Evolutionary conservation across 2,113 vertebrate species (phyloP).

Genomic region (Ranitomeya variabilis): DNA sequence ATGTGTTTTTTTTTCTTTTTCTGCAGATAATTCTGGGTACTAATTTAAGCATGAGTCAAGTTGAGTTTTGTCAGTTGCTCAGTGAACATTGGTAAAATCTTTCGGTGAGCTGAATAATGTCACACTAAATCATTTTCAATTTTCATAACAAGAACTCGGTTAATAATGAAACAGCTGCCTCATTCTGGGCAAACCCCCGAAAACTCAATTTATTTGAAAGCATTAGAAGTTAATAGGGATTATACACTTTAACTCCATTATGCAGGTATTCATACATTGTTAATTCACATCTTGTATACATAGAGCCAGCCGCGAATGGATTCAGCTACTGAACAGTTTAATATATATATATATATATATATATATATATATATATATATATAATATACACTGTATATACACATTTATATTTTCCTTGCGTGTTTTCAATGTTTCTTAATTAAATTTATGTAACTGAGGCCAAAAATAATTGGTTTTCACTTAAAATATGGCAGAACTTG

Average conservation of each 20-base stretch:
- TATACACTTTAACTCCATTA: conserved; percentile 54
- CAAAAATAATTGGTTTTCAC: too few relatives aligned
- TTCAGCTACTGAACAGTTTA: not conserved
- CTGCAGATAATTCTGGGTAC: conserved; percentile 59
- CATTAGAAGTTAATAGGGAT: conserved; percentile 44
- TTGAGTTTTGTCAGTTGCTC: conserved; percentile 67
- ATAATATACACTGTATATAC: too few relatives aligned
- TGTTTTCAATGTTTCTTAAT: too few relatives aligned
- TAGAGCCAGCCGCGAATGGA: not conserved
- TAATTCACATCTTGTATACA: not conserved
- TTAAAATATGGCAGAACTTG: too few relatives aligned
- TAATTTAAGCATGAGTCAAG: conserved; percentile 67
- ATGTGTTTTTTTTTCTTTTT: conserved; percentile 49
- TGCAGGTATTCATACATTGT: not conserved
- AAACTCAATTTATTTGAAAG: conserved; percentile 28
- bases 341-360: too few relatives aligned
- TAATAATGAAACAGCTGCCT: conserved; percentile 61
- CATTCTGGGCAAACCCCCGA: not conserved
- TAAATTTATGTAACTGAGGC: too few relatives aligned
- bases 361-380: too few relatives aligned
- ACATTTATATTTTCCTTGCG: too few relatives aligned
- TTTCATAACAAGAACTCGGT: conserved; percentile 60
- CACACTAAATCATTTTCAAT: conserved; percentile 62
- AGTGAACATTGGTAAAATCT: conserved; percentile 64
- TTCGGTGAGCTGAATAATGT: conserved; percentile 60